A percentile compares a stretch with the other conserved stretches of the same genome.
Evolutionary conservation across 2,113 vertebrate species (phyloP).

Genomic region (Meleagris gallopavo): DNA sequence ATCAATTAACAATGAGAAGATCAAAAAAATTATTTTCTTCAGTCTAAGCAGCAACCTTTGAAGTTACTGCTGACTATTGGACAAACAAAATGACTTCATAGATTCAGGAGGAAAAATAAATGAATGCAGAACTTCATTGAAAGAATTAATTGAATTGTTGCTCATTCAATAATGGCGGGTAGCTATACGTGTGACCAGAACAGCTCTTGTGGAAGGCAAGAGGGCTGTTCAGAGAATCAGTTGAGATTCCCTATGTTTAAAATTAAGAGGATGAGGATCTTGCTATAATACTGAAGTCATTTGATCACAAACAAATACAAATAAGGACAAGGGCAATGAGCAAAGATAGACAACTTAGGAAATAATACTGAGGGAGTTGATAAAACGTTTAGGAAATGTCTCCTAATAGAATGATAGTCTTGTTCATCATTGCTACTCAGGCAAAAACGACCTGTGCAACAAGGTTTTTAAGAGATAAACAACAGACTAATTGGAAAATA

Average conservation of each 20-base stretch:
- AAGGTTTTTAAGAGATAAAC: slow-evolving; percentile 5
- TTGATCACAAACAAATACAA: neutral
- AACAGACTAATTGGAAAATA: neutral
- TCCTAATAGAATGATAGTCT: neutral
- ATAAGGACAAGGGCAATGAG: slow-evolving; percentile 1
- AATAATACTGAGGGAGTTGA: neutral
- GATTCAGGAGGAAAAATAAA: neutral
- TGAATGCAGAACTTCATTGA: neutral
- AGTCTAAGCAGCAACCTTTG: neutral
- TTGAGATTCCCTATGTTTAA: neutral
- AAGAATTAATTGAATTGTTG: neutral
- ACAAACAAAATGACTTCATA: neutral
- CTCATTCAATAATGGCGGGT: neutral
- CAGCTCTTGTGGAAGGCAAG: neutral
- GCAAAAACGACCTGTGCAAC: slow-evolving; percentile 14
- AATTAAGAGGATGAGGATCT: neutral
- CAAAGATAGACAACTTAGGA: neutral
- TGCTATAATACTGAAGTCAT: neutral
- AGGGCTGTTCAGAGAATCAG: neutral
- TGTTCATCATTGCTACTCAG: neutral
- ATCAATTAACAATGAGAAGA: neutral
- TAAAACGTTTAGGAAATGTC: slow-evolving; percentile 7
- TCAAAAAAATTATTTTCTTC: neutral
- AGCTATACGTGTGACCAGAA: neutral
- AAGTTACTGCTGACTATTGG: neutral